Percentiles rank a stretch among this genome's conserved stretches.
Conservation (phyloP, 92 coral and sea anemone species). For the Chrysogorgia sp. region DNA sequence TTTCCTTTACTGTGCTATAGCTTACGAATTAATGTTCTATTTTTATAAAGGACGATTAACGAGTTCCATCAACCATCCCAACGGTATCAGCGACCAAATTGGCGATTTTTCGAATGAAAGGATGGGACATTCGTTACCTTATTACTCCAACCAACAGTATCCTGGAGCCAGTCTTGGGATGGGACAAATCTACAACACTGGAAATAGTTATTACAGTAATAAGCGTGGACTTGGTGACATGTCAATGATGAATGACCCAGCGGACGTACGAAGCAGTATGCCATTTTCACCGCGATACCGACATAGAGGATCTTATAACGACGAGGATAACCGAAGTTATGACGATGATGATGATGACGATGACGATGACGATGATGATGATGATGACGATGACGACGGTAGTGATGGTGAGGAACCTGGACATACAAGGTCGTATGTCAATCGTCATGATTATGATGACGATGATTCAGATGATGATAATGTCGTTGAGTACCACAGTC, state of each 20-base stretch:
- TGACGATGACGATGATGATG: slow-evolving; percentile 16
- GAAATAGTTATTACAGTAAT: neutral
- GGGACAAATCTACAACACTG: slow-evolving; percentile 29
- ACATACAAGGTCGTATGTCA: slow-evolving; percentile 27
- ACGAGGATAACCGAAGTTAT: neutral
- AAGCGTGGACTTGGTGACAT: neutral
- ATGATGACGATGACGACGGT: slow-evolving; percentile 23
- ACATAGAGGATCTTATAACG: neutral
- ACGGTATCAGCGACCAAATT: slow-evolving; percentile 12
- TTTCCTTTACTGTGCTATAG: neutral
- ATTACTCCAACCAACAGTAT: neutral
- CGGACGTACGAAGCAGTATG: slow-evolving; percentile 13
- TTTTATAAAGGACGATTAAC: slow-evolving; percentile 11
- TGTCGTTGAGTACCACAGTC: slow-evolving; percentile 7
- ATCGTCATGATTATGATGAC: slow-evolving; percentile 14
- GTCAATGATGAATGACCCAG: slow-evolving; percentile 18
- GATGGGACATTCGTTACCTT: neutral
- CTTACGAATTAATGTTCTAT: neutral
- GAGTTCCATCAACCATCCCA: neutral
- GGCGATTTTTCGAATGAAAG: neutral
- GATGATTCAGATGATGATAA: slow-evolving; percentile 20
- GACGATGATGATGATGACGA: slow-evolving; percentile 23
- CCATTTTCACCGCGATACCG: slow-evolving; percentile 7
- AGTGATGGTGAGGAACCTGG: slow-evolving; percentile 23
- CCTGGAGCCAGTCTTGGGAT: neutral